These are phyloP conservation scores for Patiria miniata DNA, from an alignment of 35 echinoderm and acorn worm genomes.

Conservation along the genomic window DNA sequence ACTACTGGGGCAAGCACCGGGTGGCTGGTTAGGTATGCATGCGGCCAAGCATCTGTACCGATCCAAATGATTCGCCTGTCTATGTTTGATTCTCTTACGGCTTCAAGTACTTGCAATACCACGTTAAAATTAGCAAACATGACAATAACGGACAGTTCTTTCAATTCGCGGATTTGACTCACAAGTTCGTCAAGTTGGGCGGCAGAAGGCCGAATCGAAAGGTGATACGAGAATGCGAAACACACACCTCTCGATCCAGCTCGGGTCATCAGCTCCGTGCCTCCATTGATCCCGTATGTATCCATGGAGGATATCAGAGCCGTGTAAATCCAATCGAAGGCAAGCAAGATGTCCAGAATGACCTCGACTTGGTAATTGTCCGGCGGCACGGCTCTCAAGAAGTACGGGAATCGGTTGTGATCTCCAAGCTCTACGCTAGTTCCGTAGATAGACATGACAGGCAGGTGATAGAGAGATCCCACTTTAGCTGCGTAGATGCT, in stretches of 20 bases:
- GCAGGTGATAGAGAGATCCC: background rate
- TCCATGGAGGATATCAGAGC: constrained; percentile 28
- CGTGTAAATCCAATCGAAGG: constrained; percentile 48
- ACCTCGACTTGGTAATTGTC: constrained; percentile 30
- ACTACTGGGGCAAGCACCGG: background rate
- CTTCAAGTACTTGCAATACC: background rate
- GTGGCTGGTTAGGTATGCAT: too few relatives aligned
- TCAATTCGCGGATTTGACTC: background rate
- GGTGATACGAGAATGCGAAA: background rate
- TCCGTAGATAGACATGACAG: background rate
- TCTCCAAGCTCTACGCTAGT: constrained; percentile 20
- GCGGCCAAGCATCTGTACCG: constrained; percentile 30
- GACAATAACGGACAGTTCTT: background rate
- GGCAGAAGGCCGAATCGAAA: background rate
- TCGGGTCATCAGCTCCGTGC: background rate
- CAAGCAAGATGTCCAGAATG: constrained; percentile 25
- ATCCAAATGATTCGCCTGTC: background rate
- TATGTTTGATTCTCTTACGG: background rate
- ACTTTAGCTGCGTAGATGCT: background rate
- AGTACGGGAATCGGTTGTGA: background rate
- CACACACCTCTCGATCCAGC: background rate
- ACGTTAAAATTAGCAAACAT: background rate
- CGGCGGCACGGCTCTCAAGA: constrained; percentile 24
- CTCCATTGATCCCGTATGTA: constrained; percentile 13
- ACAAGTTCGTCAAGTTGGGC: background rate